Evolutionary conservation across 2,888 invertebrate genomes (phyloP), one percentile per base, ranked within the genome.

Genomic region (Epistrophe eligans): DNA sequence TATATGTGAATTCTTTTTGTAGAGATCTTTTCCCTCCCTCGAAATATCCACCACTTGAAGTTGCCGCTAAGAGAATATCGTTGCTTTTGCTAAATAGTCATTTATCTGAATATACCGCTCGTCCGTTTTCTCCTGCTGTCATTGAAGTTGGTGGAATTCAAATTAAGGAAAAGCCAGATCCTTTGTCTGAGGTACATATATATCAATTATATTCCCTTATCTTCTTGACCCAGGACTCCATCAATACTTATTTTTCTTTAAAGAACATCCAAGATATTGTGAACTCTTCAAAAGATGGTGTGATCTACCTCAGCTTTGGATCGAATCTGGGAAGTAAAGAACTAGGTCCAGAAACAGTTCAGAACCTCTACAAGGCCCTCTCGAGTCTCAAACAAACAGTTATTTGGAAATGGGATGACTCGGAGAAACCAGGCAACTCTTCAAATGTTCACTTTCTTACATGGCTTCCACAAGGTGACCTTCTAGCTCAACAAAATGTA

Each of bases 401-500:
- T 2, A 84, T 95, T 4, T 95, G 95, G 95, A 95, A 95, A 92
- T 95, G 94, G 94, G 73, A 67, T 17, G 94, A 94, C 0, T 93
- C 94, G 7, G 90, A 58, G 6, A 60, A 32, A 67, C 89, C 88
- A 0, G 90, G 89, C 40, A 84, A 91, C 10, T 90, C 93, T 0
- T 43, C 85, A n/a, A 93, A 93, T 81, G 91, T 93, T 0, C 89
- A 90, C 74, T 89, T 91, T 13, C 73, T 79, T 17, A 90, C 91
- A 50, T 93, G 93, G 93, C 77, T 92, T 40, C 92, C 93, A 13
- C 97, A 97, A 90, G 95, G 95, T 90, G 96, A 96, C 91, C 94
- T 97, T 90, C 92, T 97, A 81, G 95, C 96, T 38, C 96, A 96
- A 90, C 94, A 95, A 6, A 96, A 95, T 91, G 94, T 96, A 24